These are phyloP conservation scores for Microcebus lehilahytsara DNA, from an alignment of 2,113 vertebrate genomes.

Conservation along the genomic window DNA sequence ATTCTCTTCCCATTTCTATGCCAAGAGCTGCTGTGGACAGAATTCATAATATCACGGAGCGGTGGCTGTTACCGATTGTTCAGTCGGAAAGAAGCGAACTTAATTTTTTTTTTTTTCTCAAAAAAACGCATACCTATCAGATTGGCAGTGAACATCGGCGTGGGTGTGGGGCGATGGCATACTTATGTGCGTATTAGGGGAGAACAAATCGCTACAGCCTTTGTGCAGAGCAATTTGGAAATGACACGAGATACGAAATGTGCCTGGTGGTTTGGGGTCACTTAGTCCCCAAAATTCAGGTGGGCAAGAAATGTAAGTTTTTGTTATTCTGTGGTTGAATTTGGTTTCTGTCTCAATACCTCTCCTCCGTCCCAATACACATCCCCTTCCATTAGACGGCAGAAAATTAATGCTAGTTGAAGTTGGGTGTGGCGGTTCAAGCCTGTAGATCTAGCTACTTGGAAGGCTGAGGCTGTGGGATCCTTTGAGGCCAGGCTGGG, in stretches of 20 bases:
- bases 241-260: not conserved
- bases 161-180: not conserved
- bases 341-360: not conserved
- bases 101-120: not conserved
- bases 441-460: no score
- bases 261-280: not conserved
- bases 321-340: not conserved
- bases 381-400: not conserved
- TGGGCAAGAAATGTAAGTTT: not conserved
- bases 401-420: not conserved
- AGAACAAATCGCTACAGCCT: not conserved
- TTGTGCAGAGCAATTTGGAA: not conserved
- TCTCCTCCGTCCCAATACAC: not conserved
- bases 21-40: conserved; percentile 26
- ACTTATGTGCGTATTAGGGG: not conserved
- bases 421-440: no score
- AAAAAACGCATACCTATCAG: not conserved
- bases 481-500: no score
- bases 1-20: conserved; percentile 9
- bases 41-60: not conserved
- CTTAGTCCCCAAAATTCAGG: not conserved
- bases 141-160: not conserved
- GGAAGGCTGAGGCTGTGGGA: no score
- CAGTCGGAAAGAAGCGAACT: not conserved
- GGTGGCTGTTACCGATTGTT: not conserved